A percentile compares a stretch with the other conserved stretches of the same genome.
phyloP scores from a whole-genome alignment of 2,888 invertebrate genomes.

The Aphidoletes aphidimyza region DNA sequence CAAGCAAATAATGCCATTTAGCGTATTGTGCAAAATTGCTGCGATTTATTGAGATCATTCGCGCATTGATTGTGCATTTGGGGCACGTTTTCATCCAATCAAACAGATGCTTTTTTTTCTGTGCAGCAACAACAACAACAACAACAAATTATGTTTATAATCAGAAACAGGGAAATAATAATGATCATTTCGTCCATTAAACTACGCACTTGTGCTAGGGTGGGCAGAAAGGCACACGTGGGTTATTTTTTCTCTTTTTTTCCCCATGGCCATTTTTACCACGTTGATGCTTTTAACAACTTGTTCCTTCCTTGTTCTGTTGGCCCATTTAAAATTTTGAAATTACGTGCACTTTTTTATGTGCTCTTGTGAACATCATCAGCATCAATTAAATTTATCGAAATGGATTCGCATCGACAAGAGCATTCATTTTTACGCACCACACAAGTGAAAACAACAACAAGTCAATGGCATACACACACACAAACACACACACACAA shows the following conservation, averaged over 20 bases:
- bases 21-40: too few relatives aligned
- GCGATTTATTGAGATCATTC: not conserved
- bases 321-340: not conserved
- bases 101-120: not conserved
- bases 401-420: slow-evolving; percentile 19
- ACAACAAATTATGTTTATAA: slow-evolving; percentile 1
- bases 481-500: not conserved
- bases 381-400: slow-evolving; percentile 19
- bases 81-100: not conserved
- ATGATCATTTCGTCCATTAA: slow-evolving; percentile 22
- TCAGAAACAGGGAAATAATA: slow-evolving; percentile 35
- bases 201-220: not conserved
- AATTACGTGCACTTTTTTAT: not conserved
- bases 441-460: too few relatives aligned
- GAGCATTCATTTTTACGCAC: not conserved
- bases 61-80: not conserved
- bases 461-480: not conserved
- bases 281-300: slow-evolving; percentile 8
- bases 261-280: not conserved
- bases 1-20: too few relatives aligned
- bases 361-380: too few relatives aligned
- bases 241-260: not conserved
- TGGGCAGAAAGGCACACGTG: not conserved
- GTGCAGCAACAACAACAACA: too few relatives aligned
- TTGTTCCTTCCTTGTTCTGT: not conserved